phyloP scores from a whole-genome alignment of 2,113 vertebrate species.

The Rattus rattus region DNA sequence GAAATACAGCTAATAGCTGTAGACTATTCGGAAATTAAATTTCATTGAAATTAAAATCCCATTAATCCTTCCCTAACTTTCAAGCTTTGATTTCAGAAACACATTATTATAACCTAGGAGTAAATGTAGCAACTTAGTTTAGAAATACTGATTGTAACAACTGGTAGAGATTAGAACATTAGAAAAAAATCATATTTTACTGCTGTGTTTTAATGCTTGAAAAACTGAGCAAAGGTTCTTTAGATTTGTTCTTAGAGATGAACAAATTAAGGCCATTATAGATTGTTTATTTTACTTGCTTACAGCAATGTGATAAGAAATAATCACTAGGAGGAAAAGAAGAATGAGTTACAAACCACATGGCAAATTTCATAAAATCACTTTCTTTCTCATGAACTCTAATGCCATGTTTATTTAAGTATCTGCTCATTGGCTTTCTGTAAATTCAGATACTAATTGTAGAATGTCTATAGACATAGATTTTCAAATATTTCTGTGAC shows the following conservation, averaged over 20 bases:
- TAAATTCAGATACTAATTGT: conserved; percentile 1
- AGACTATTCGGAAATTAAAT: conserved; percentile 25
- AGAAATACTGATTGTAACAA: conserved; percentile 81
- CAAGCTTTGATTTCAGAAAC: conserved; percentile 73
- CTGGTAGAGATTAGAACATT: conserved; percentile 75
- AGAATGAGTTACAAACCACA: conserved; percentile 62
- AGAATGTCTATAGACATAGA: conserved; percentile 12
- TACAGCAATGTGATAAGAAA: conserved; percentile 69
- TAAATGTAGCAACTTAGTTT: conserved; percentile 67
- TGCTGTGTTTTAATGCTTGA: conserved; percentile 74
- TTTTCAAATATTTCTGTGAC: conserved; percentile 44
- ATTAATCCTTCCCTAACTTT: conserved; percentile 63
- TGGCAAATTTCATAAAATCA: conserved; percentile 56
- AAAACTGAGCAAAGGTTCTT: conserved; percentile 75
- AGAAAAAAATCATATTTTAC: conserved; percentile 78
- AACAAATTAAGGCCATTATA: conserved; percentile 76
- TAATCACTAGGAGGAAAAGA: not conserved
- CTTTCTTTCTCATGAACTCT: not conserved
- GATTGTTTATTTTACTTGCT: conserved; percentile 64
- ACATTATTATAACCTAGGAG: conserved; percentile 48
- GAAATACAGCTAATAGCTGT: conserved; percentile 2
- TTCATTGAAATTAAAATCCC: conserved; percentile 70
- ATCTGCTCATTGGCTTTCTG: conserved; percentile 14
- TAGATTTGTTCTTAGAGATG: conserved; percentile 73
- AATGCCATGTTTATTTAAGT: conserved; percentile 65